Evolutionary conservation across 2,888 invertebrate genomes (phyloP), one percentile per base, ranked within the genome.

Genomic region (Spialia ferax): DNA sequence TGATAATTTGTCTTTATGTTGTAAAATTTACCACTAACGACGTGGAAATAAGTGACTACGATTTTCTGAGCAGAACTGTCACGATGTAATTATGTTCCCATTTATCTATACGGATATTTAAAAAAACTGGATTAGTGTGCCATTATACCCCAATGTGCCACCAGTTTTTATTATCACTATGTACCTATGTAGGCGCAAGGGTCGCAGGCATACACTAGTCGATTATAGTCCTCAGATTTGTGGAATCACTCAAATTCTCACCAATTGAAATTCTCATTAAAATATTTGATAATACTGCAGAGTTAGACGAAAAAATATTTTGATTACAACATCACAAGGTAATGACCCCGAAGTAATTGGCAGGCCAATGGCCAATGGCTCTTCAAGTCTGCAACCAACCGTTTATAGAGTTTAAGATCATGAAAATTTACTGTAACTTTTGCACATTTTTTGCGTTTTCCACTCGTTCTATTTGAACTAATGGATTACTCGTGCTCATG

Each of bases 401-500:
- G 65, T 52, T 65, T 15, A 38, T 59, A 59, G 50, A 63, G 26
- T 35, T 65, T 5, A 22, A 50, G 23, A 22, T 50, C 59, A 65
- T 65, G 59, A 65, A 59, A 56, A 15, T 29, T 29, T 50, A 60
- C 42, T 38, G 57, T 59, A 38, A 38, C 23, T 48, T 48, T 48
- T 38, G 11, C 57, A 11, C 11, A 54, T 38, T 50, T 57, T 57
- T 50, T 45, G 57, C 48, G 6, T 35, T 59, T 50, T 35, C 20
- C 6, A 2, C 22, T 50, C 8, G 48, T 26, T 11, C 20, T 52
- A 65, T 52, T 59, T 64, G 23, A 59, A 59, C 57, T 57, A 65
- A 65, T 65, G 65, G 65, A 65, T 65, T 50, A 65, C 59, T 65
- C 59, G 65, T 65, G 65, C 8, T 65, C 59, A 65, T 23, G 52